These are phyloP conservation scores for Trachurus trachurus DNA, from an alignment of 2,797 vertebrate genomes.

Conservation along the genomic window DNA sequence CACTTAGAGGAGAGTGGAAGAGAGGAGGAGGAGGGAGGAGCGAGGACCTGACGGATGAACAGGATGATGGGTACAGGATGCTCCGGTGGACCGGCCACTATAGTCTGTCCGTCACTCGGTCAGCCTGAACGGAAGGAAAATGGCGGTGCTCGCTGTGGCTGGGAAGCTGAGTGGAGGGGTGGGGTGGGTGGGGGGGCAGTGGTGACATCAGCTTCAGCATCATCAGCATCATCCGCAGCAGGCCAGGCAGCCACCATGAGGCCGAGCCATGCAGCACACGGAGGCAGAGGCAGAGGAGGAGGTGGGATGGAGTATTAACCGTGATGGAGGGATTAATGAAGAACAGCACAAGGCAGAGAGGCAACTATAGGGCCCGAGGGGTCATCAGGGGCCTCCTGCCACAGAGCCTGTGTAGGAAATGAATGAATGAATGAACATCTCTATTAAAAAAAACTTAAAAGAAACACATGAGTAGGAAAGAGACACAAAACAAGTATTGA, in stretches of 20 bases:
- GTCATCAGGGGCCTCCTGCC: background rate
- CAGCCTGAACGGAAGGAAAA: constrained; percentile 69
- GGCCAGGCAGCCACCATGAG: constrained; percentile 55
- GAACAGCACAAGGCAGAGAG: background rate
- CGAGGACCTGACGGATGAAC: constrained; percentile 37
- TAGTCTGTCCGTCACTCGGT: constrained; percentile 38
- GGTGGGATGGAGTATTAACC: background rate
- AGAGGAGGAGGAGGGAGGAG: constrained; percentile 34
- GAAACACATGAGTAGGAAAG: background rate
- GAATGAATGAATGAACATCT: background rate
- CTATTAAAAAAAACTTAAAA: background rate
- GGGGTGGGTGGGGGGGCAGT: constrained; percentile 60
- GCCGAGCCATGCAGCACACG: constrained; percentile 61
- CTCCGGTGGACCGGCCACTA: constrained; percentile 43
- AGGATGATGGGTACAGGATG: constrained; percentile 61
- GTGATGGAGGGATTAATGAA: background rate
- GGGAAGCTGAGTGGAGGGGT: constrained; percentile 66
- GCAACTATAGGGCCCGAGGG: background rate
- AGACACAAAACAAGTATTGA: background rate
- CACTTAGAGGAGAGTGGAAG: constrained; percentile 48
- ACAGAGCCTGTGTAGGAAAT: background rate
- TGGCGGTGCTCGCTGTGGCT: constrained; percentile 77
- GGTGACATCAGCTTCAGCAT: constrained; percentile 84
- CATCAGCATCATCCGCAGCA: constrained; percentile 72
- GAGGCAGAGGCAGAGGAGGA: background rate